Evolutionary conservation across 2,113 vertebrate genomes (phyloP).

Genomic region (Sminthopsis crassicaudata): DNA sequence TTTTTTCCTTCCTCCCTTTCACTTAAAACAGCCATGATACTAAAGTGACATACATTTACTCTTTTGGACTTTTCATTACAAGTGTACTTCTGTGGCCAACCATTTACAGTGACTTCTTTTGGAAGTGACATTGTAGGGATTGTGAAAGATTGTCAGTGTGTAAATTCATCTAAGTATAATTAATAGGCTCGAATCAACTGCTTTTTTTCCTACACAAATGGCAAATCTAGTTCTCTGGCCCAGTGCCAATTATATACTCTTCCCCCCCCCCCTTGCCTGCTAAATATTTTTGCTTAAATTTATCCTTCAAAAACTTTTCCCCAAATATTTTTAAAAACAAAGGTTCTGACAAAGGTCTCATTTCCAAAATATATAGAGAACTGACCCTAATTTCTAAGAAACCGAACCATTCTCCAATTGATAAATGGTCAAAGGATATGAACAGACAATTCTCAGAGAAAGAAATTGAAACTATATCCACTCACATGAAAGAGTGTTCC

Average conservation of each 20-base stretch:
- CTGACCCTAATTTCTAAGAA: no score
- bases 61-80: not conserved
- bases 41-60: not conserved
- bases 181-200: not conserved
- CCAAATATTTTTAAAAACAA: no score
- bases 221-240: not conserved
- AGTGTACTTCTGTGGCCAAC: not conserved
- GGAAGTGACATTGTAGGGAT: not conserved
- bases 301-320: not conserved
- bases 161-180: not conserved
- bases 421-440: no score
- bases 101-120: not conserved
- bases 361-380: no score
- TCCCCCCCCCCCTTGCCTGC: not conserved
- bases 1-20: not conserved
- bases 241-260: not conserved
- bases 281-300: not conserved
- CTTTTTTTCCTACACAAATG: not conserved
- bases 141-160: not conserved
- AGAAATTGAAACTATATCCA: no score
- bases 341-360: no score
- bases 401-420: no score
- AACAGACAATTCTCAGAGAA: no score
- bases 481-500: no score
- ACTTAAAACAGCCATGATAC: slow-evolving; percentile 9